Evolutionary conservation across 1,140 invertebrate species (phyloP).

Genomic region (Anadara kagoshimensis): DNA sequence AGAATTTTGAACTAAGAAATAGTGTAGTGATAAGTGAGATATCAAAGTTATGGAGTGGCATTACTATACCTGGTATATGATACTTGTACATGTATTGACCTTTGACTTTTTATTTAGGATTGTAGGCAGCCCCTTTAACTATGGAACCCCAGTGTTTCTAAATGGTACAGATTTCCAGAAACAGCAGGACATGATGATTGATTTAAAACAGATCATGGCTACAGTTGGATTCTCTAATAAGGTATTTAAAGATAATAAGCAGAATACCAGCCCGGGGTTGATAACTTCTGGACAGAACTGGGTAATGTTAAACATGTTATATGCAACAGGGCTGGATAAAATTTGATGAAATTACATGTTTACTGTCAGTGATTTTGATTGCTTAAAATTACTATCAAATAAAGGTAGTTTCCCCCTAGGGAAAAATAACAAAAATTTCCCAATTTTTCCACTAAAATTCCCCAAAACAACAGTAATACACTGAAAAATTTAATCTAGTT

Average conservation of each 20-base stretch:
- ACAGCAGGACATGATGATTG: constrained; percentile 46
- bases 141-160: constrained; percentile 50
- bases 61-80: no score
- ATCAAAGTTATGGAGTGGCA: no score
- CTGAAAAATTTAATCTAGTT: no score
- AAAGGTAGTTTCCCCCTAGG: no score
- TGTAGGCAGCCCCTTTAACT: constrained; percentile 33
- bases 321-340: not conserved
- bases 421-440: no score
- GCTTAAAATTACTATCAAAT: no score
- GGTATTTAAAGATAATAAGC: constrained; percentile 43
- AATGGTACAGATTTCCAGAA: constrained; percentile 42
- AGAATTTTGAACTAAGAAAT: no score
- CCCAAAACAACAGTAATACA: no score
- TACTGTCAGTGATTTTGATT: no score
- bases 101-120: constrained; percentile 54
- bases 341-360: not conserved
- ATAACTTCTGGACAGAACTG: not conserved
- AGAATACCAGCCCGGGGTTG: not conserved
- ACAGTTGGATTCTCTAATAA: constrained; percentile 55
- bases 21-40: no score
- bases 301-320: not conserved
- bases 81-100: no score
- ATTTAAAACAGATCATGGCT: constrained; percentile 54
- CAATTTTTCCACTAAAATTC: no score